phyloP scores from a whole-genome alignment of 2,888 invertebrate genomes.

The Dione vanillae region DNA sequence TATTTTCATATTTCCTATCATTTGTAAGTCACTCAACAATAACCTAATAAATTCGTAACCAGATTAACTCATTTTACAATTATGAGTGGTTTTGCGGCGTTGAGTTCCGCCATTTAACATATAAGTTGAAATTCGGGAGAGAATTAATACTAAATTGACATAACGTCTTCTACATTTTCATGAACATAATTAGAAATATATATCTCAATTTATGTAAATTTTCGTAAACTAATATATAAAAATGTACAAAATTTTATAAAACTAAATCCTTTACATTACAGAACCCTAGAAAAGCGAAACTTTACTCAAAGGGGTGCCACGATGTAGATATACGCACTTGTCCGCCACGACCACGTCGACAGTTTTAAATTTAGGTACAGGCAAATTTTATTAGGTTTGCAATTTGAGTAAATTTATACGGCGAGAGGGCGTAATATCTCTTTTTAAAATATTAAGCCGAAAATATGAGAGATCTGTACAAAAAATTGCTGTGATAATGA shows the following conservation, averaged over 20 bases:
- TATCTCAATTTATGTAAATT: too few relatives aligned
- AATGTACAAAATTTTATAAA: neutral
- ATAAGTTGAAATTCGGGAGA: too few relatives aligned
- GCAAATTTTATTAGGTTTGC: conserved; percentile 34
- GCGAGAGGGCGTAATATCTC: neutral
- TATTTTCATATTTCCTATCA: neutral
- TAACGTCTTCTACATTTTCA: too few relatives aligned
- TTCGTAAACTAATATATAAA: too few relatives aligned
- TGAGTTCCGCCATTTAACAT: too few relatives aligned
- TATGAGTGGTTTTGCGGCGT: too few relatives aligned
- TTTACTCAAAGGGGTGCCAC: conserved; percentile 30
- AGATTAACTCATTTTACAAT: too few relatives aligned
- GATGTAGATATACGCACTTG: conserved; percentile 32
- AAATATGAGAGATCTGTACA: neutral
- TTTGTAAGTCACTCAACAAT: too few relatives aligned
- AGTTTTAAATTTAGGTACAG: conserved; percentile 42
- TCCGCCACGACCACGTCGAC: conserved; percentile 32
- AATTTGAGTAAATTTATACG: conserved; percentile 36
- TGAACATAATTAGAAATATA: too few relatives aligned
- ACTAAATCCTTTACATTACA: neutral
- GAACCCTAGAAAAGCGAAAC: conserved; percentile 14
- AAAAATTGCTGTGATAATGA: neutral
- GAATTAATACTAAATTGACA: too few relatives aligned
- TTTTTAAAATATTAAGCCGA: conserved; percentile 6
- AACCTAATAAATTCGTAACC: too few relatives aligned